These are phyloP conservation scores for Vesta saturnalis DNA, from an alignment of 2,888 invertebrate genomes.

Conservation along the genomic window DNA sequence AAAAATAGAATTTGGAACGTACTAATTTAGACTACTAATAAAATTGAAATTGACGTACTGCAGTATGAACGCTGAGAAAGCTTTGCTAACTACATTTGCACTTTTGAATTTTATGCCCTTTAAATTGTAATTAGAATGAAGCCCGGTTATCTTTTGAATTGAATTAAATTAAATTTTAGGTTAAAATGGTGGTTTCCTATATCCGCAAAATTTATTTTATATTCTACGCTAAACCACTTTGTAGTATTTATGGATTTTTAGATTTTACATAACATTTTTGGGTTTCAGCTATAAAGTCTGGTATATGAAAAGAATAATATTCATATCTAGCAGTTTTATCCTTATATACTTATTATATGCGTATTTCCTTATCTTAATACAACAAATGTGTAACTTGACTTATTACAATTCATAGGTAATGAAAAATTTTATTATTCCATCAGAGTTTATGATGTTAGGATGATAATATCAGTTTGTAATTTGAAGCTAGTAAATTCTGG, in stretches of 20 bases:
- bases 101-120: too few relatives aligned
- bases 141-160: too few relatives aligned
- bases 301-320: not conserved
- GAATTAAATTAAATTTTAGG: too few relatives aligned
- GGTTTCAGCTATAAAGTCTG: not conserved
- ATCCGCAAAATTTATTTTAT: too few relatives aligned
- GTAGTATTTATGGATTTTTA: not conserved
- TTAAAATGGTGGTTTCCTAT: too few relatives aligned
- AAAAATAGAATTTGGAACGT: too few relatives aligned
- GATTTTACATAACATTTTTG: not conserved
- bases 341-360: not conserved
- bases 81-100: too few relatives aligned
- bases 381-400: not conserved
- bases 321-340: not conserved
- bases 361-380: not conserved
- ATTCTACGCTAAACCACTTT: not conserved
- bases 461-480: conserved; percentile 14
- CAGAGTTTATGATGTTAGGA: not conserved
- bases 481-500: conserved; percentile 22
- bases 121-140: too few relatives aligned
- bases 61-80: too few relatives aligned
- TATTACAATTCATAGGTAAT: not conserved
- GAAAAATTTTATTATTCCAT: conserved; percentile 4
- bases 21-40: too few relatives aligned
- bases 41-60: too few relatives aligned